These are phyloP conservation scores for Anagrus nilaparvatae DNA, from an alignment of 1,140 invertebrate species.

Conservation along the genomic window DNA sequence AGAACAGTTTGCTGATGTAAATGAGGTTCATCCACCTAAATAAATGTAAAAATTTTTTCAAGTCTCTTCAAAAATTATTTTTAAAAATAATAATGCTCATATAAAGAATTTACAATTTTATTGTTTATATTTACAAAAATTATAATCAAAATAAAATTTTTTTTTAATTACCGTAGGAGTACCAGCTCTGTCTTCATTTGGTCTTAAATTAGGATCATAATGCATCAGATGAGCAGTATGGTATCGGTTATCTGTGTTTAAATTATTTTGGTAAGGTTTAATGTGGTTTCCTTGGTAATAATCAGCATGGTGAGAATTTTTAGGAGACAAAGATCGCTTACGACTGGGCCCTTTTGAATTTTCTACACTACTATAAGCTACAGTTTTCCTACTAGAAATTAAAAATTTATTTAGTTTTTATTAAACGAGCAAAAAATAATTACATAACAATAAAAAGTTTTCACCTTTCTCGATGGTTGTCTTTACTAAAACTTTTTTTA, in stretches of 20 bases:
- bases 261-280: conserved; percentile 31
- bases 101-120: background rate
- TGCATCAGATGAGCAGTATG: conserved; percentile 36
- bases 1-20: conserved; percentile 31
- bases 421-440: conserved; percentile 1
- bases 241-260: conserved; percentile 24
- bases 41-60: no score
- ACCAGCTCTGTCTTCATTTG: conserved; percentile 53
- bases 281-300: conserved; percentile 12
- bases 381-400: conserved; percentile 19
- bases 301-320: conserved; percentile 16
- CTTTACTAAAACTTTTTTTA: conserved; percentile 35
- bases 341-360: conserved; percentile 32
- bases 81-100: background rate
- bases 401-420: conserved; percentile 9
- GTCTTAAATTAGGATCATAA: conserved; percentile 35
- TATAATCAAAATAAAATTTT: background rate
- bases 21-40: conserved; percentile 38
- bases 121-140: background rate
- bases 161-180: conserved; percentile 56
- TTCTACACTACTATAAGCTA: conserved; percentile 31
- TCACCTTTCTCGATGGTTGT: conserved; percentile 37
- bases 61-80: conserved; percentile 5
- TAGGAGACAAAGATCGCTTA: conserved; percentile 33
- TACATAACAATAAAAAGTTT: conserved; percentile 2